Base-by-base conservation (phyloP, 2,113 vertebrate species). In the Pterophyllum scalare region DNA sequence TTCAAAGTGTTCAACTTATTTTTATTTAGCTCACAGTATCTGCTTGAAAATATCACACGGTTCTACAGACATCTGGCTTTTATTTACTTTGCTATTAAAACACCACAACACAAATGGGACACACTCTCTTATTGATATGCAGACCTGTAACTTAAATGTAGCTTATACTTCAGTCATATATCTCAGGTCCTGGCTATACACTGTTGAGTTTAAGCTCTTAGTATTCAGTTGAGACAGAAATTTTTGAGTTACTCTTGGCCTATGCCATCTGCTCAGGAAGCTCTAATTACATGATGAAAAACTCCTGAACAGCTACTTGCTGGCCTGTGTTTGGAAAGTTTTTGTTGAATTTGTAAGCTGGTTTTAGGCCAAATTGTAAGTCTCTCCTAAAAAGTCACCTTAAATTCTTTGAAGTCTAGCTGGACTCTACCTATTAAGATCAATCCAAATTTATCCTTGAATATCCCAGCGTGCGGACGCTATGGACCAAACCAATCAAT, bases 401-500 rank as follows among this genome's bases (percentile, higher is more conserved):
- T 20, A 2, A 2, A 12, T 4, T 49, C 14, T 17, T 17, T 5
- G 46, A 14, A 46, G 15, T 5, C 46, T 15, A 6, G 17, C 46
- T 8, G 20, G 17, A 72, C 17, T 52, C 46, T 52, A 31, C 24
- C 28, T 13, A 31, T 49, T 17, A 49, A 17, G 5, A 17, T 49
- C 4, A 49, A 49, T 49, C 46, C 6, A 17, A 49, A 49, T 17
- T 49, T 49, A 15, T n/a, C n/a, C n/a, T n/a, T 82, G 24, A 49
- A 77, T 46, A n/a, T 46, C 62, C 80, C 24, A 72, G 65, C 46
- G 11, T 15, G 12, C 3, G 5, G 28, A 74, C 11, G 77, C 57
- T 40, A 11, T 5, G 17, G 54, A 52, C 67, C 46, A 80, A 77
- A 49, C 26, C 7, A 87, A 93, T 92, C 90, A 86, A 93, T 93